phyloP scores from a whole-genome alignment of 1,140 invertebrate genomes.

The Drosophila leontia region DNA sequence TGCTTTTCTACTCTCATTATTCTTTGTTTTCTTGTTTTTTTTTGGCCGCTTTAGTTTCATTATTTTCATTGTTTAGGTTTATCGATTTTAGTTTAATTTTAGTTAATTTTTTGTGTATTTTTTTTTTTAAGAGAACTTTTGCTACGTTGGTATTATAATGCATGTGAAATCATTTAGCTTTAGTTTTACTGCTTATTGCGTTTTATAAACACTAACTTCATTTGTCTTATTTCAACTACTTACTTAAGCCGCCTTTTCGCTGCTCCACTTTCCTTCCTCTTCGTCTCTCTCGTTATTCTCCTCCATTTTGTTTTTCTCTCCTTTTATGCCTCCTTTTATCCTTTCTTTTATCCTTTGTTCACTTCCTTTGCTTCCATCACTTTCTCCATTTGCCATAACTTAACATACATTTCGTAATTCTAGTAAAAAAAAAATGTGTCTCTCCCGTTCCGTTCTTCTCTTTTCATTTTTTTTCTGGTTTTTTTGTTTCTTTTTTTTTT shows the following conservation, averaged over 20 bases:
- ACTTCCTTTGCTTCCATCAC: slow-evolving; percentile 8
- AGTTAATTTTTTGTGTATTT: slow-evolving; percentile 7
- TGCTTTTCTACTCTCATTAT: slow-evolving; percentile 20
- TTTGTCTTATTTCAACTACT: slow-evolving; percentile 75
- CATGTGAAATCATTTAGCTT: slow-evolving; percentile 40
- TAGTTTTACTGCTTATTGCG: slow-evolving; percentile 77
- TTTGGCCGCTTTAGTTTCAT: slow-evolving; percentile 81
- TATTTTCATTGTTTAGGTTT: slow-evolving; percentile 33
- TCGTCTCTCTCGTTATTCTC: not conserved
- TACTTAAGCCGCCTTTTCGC: slow-evolving; percentile 63
- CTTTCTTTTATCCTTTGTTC: slow-evolving; percentile 2
- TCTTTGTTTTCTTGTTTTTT: slow-evolving; percentile 39
- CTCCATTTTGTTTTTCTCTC: not conserved
- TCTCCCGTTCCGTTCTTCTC: slow-evolving; percentile 38
- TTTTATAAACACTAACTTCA: slow-evolving; percentile 81
- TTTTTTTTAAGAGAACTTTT: slow-evolving; percentile 67
- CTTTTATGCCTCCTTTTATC: not conserved
- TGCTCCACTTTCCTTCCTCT: not conserved
- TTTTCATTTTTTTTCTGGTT: slow-evolving; percentile 13
- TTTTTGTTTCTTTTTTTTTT: slow-evolving; percentile 13
- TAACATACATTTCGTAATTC: slow-evolving; percentile 61
- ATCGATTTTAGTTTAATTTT: slow-evolving; percentile 16
- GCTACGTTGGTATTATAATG: slow-evolving; percentile 61
- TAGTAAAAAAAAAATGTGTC: slow-evolving; percentile 74
- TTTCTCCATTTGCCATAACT: slow-evolving; percentile 55